These are phyloP conservation scores for Hypsibius dujardini DNA, from an alignment of 1,140 invertebrate genomes.

Conservation along the genomic window DNA sequence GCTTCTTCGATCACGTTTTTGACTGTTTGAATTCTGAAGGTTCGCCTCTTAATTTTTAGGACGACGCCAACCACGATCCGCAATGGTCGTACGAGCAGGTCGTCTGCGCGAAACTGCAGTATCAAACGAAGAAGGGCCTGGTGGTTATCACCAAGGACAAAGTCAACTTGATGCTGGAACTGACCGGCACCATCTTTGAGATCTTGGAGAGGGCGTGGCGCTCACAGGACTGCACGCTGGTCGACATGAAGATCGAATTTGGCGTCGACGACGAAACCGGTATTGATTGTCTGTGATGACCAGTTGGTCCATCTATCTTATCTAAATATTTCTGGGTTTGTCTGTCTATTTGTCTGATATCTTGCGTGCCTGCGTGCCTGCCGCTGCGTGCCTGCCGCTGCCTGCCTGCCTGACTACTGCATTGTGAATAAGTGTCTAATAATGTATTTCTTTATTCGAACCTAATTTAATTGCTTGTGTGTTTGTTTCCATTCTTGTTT, in stretches of 20 bases:
- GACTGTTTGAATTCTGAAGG: not conserved
- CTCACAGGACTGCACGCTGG: conserved; percentile 64
- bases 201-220: conserved; percentile 80
- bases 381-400: too few relatives aligned
- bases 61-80: conserved; percentile 93
- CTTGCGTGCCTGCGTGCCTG: too few relatives aligned
- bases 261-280: conserved; percentile 51
- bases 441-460: too few relatives aligned
- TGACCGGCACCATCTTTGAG: conserved; percentile 71
- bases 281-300: too few relatives aligned
- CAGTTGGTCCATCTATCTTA: too few relatives aligned
- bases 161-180: conserved; percentile 63
- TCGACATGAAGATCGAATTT: conserved; percentile 99
- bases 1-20: conserved; percentile 17
- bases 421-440: too few relatives aligned
- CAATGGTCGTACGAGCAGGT: conserved; percentile 90
- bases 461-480: too few relatives aligned
- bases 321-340: conserved; percentile 11
- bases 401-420: too few relatives aligned
- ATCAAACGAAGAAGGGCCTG: conserved; percentile 46
- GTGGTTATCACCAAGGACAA: conserved; percentile 42
- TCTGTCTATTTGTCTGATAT: not conserved
- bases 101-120: conserved; percentile 51
- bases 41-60: conserved; percentile 36
- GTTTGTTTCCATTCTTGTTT: too few relatives aligned